Evolutionary conservation across 2,113 vertebrate species (phyloP), one percentile per base, ranked within the genome.

Genomic region (Cavia aperea): DNA sequence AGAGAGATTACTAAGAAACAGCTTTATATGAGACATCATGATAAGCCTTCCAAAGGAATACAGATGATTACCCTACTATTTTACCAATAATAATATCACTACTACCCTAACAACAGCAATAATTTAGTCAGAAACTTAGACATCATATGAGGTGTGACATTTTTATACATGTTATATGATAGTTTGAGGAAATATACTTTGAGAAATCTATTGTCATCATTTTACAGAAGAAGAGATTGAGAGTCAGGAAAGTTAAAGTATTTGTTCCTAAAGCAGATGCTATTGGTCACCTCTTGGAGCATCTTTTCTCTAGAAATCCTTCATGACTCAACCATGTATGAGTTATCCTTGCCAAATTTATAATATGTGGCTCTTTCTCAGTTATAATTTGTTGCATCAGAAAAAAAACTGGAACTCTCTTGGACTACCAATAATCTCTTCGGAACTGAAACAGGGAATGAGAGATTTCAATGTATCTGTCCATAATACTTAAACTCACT

Each of bases 181-280:
- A 62, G 14, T 39, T 93, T 49, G 31, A 91, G 81, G 33, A 87
- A 78, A 36, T 88, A 39, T 33, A 66, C 21, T 15, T 49, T 92
- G 36, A 6, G 4, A 2, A 60, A 65, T 85, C 4, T 68, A 46
- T 78, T 68, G 2, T 58, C 73, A 79, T 58, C 6, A 89, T 29
- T 91, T 94, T 63, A 63, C 24, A 82, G 19, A 88, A 87, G 29
- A 39, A 84, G 13, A 90, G 82, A 68, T 68, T 79, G n/a, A 75
- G 5, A 77, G 39, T 88, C 31, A 56, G 13, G 39, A 31, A 82
- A 6, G 0, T 60, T 65, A 23, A 86, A 49, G 88, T 88, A 88
- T 66, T 92, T 82, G 9, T 75, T 90, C 82, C 21, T 56, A 82
- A 84, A 81, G 60, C 21, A 56, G 12, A 21, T 72, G 39, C 62